Base-by-base conservation (phyloP, 53 echinoderm and acorn worm species). In the Zoroaster sp. region DNA sequence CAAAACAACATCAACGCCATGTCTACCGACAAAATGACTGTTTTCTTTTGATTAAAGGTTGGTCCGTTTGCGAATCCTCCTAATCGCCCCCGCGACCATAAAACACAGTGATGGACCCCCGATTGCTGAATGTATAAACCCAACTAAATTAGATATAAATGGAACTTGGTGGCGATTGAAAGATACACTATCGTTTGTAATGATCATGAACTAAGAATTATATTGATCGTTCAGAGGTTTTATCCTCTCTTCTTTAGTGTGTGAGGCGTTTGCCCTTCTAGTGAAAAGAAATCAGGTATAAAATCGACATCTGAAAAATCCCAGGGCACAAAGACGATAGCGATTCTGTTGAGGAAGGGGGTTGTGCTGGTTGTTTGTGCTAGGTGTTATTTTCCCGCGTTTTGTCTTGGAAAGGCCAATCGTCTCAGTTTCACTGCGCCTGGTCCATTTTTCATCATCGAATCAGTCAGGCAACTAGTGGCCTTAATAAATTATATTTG, bases 401-500 rank as follows among this genome's bases (percentile, higher is more conserved):
- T 38, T 51, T 38, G 10, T 17, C 53, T 66, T 21, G 34, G 66
- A 82, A 82, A 82, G 82, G 82, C 82, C 82, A 82, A 67, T 41
- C 68, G 32, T 82, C 82, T 82, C 82, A 17, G 66, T 82, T 82
- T 33, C 82, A 82, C 40, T 15, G 66, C 68, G 21, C 18, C 31
- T 14, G 46, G 79, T 23, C 79, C 23, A 67, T 42, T 13, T 63
- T 40, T 31, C 41, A 66, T 9, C 13, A 59, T 8, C 2, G 63
- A 59, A 15, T 59, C n/a, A n/a, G n/a, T 59, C 63, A 59, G 28
- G 63, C 63, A 59, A 59, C 63, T 59, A 59, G 63, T 59, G 21
- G 28, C 63, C 54, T 20, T 54, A 54, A 21, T 54, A 54, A 20
- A 54, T 21, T 59, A 59, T 59, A 59, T 59, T 59, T 59, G 28